These are phyloP conservation scores for Gephyroberyx darwinii DNA, from an alignment of 2,797 vertebrate species.

Conservation along the genomic window DNA sequence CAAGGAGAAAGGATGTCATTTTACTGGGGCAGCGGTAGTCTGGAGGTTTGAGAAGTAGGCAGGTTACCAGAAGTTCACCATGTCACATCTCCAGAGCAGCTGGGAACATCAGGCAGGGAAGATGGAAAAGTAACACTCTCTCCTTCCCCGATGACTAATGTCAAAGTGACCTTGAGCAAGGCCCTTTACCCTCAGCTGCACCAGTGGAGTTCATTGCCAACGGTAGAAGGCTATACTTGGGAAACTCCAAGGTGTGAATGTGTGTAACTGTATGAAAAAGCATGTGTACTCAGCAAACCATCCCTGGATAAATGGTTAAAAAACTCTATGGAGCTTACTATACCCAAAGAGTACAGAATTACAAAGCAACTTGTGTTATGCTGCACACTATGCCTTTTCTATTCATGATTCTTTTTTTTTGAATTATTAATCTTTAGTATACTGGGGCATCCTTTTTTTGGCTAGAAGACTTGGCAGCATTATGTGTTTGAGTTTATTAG, in stretches of 20 bases:
- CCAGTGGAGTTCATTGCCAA: constrained; percentile 4
- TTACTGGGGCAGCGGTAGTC: constrained; percentile 24
- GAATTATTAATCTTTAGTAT: constrained; percentile 42
- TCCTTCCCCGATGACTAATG: constrained; percentile 37
- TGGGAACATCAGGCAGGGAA: constrained; percentile 16
- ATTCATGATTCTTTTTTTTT: constrained; percentile 30
- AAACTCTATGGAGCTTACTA: too few species aligned
- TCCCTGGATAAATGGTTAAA: not conserved
- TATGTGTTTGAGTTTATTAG: constrained; percentile 57
- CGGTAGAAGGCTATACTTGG: not conserved
- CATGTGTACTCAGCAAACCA: not conserved
- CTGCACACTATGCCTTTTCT: not conserved
- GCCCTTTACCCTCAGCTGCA: constrained; percentile 25
- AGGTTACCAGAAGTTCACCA: constrained; percentile 2
- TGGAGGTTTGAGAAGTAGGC: constrained; percentile 26
- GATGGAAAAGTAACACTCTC: constrained; percentile 35
- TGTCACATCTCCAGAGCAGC: constrained; percentile 16
- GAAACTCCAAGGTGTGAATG: not conserved
- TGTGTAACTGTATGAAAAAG: constrained; percentile 1
- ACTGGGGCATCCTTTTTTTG: constrained; percentile 35
- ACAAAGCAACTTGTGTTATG: constrained; percentile 1
- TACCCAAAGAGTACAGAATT: too few species aligned
- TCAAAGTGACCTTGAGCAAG: constrained; percentile 4
- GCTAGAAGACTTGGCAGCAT: constrained; percentile 63
- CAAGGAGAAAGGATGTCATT: constrained; percentile 2